These are phyloP conservation scores for Sinocyclocheilus anophthalmus DNA, from an alignment of 2,113 vertebrate genomes.

Conservation along the genomic window DNA sequence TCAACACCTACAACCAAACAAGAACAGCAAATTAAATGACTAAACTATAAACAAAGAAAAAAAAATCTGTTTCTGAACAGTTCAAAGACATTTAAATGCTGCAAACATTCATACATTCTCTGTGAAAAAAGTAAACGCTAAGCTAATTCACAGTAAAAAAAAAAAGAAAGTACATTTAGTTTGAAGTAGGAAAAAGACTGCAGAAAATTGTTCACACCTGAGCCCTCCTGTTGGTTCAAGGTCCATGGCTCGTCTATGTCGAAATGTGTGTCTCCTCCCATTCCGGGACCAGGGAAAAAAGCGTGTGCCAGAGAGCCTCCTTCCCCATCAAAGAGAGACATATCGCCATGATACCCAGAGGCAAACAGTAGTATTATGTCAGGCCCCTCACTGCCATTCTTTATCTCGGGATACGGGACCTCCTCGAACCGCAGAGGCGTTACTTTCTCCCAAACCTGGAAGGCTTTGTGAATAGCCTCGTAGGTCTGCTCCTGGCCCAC, in stretches of 20 bases:
- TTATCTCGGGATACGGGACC: conserved; percentile 79
- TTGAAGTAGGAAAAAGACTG: neutral
- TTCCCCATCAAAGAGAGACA: conserved; percentile 91
- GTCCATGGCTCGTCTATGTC: conserved; percentile 97
- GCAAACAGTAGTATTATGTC: conserved; percentile 96
- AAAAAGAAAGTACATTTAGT: neutral
- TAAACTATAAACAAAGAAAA: neutral
- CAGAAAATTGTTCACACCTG: conserved; percentile 72
- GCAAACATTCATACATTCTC: neutral
- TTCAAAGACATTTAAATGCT: neutral
- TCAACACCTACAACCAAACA: conserved; percentile 82
- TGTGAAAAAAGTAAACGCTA: neutral
- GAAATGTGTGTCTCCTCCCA: conserved; percentile 94
- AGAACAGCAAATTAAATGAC: neutral
- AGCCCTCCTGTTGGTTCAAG: conserved; percentile 80
- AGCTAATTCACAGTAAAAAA: neutral
- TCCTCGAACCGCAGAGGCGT: conserved; percentile 87
- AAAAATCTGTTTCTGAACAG: neutral
- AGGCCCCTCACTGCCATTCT: conserved; percentile 79
- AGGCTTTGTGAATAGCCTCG: conserved; percentile 83
- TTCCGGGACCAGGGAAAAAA: conserved; percentile 91
- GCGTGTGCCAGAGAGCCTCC: conserved; percentile 95
- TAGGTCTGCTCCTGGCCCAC: conserved; percentile 79
- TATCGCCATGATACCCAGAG: conserved; percentile 94
- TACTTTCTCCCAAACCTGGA: conserved; percentile 85